Base-by-base conservation (phyloP, 2,888 invertebrate species). In the Ischnura elegans region DNA sequence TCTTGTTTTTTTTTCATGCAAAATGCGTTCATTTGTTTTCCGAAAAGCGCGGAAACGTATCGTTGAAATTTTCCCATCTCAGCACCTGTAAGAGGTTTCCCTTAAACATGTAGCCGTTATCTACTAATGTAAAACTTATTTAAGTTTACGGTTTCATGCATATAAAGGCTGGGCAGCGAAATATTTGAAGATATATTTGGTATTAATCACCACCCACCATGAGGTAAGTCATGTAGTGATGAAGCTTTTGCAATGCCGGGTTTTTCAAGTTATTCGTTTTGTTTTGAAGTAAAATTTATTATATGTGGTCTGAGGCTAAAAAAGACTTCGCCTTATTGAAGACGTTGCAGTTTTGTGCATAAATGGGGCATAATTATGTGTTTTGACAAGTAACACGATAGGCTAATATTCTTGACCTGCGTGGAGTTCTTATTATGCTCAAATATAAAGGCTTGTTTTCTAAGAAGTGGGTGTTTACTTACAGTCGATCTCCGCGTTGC, bases 401-500 rank as follows among this genome's bases (percentile, higher is more conserved):
- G n/a, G n/a, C n/a, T n/a, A n/a, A n/a, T n/a, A n/a, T n/a, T n/a
- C 13, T 47, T 47, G 47, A 13, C 13, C 47, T 47, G 13, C 5
- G 5, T 47, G 5, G 13, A 47, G 47, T 13, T 47, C 3, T 55
- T 55, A 55, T 25, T 61, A 47, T 25, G 6, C 61, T 61, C 1
- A 47, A 61, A 25, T 61, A 61, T 61, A 6, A 61, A 13, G 8
- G 10, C 10, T 61, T 1, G 8, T 21, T 2, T 61, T 25, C 19
- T 10, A 6, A 61, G n/a, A 21, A 61, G 25, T 61, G 2, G 2
- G 21, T 61, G 13, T 21, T 87, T 87, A 36, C 61, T 36, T 8
- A 13, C 43, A 90, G 90, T 43, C 90, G 90, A 43, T 90, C 90
- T 10, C 90, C 90, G 10, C 13, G 90, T 66, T 90, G 43, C 36